Conservation (phyloP, 2,888 invertebrate species). For the Cremastinae sp. region DNA sequence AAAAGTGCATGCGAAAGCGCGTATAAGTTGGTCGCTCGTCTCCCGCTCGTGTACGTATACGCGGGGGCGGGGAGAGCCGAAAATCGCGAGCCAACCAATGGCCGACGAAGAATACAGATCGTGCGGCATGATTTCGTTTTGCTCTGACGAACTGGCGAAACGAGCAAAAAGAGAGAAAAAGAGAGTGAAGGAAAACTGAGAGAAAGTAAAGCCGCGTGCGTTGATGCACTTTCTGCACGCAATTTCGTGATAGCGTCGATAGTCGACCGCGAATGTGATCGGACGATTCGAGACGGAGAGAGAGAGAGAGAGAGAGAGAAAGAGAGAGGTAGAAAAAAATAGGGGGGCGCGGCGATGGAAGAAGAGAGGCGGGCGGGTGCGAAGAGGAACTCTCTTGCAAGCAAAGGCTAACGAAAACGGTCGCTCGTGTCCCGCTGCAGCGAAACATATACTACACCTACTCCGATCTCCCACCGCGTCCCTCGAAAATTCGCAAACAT, state of each 20-base stretch:
- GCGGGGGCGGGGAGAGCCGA: conserved; percentile 37
- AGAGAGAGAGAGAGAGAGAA: conserved; percentile 59
- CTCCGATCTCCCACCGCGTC: conserved; percentile 29
- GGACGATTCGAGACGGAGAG: conserved; percentile 61
- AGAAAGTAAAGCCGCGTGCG: conserved; percentile 35
- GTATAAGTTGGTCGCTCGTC: conserved; percentile 17
- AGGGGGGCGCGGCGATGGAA: too few relatives aligned
- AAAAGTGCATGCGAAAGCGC: conserved; percentile 25
- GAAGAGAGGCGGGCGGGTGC: conserved; percentile 38
- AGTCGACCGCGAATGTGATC: conserved; percentile 58
- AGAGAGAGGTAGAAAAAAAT: conserved; percentile 49
- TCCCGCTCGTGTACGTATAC: not conserved
- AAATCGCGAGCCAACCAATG: conserved; percentile 51
- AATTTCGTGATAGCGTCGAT: conserved; percentile 67
- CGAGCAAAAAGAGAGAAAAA: conserved; percentile 32
- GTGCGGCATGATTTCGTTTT: conserved; percentile 43
- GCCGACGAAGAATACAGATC: conserved; percentile 55
- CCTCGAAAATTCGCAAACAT: conserved; percentile 76
- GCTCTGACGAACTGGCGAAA: conserved; percentile 41
- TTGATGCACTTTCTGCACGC: conserved; percentile 76
- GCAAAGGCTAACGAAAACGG: conserved; percentile 45
- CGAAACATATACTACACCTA: too few relatives aligned
- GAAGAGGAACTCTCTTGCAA: conserved; percentile 43
- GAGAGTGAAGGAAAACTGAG: conserved; percentile 52
- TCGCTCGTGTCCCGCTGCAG: conserved; percentile 49